A percentile compares a stretch with the other conserved stretches of the same genome.
Conservation (phyloP, 2,888 invertebrate genomes). For the Sminthurinus aureus region DNA sequence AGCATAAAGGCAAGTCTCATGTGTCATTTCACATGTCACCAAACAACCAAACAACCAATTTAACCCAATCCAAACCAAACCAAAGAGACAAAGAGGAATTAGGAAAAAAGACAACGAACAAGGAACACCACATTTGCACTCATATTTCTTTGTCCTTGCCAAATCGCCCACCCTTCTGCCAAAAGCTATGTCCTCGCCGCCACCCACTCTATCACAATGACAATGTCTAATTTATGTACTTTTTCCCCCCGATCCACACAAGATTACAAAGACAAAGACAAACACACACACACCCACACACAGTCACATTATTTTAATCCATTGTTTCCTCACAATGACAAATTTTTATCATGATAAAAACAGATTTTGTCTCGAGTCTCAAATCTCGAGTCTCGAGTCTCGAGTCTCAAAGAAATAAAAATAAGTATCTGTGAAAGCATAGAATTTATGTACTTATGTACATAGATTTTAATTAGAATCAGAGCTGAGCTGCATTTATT, state of each 20-base stretch:
- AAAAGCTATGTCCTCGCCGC: neutral
- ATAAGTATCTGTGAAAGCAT: no score
- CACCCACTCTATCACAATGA: neutral
- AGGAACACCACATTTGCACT: conserved; percentile 1
- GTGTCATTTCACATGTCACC: conserved; percentile 14
- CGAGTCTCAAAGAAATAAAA: no score
- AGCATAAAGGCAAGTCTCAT: neutral
- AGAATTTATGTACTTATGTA: no score
- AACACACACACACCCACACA: neutral
- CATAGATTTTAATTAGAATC: no score
- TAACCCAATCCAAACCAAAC: no score
- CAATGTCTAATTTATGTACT: neutral
- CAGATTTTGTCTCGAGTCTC: neutral
- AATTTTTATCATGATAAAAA: no score
- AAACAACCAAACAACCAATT: neutral
- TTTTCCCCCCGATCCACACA: neutral
- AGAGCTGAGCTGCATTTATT: no score
- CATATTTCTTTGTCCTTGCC: conserved; percentile 1
- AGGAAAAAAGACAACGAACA: no score
- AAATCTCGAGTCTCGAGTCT: neutral
- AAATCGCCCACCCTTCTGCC: conserved; percentile 1
- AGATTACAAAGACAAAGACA: neutral
- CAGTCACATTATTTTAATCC: neutral
- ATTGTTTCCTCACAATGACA: neutral
- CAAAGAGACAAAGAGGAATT: no score